Conservation (phyloP, 2,113 vertebrate species). For the Saguinus imperator region DNA sequence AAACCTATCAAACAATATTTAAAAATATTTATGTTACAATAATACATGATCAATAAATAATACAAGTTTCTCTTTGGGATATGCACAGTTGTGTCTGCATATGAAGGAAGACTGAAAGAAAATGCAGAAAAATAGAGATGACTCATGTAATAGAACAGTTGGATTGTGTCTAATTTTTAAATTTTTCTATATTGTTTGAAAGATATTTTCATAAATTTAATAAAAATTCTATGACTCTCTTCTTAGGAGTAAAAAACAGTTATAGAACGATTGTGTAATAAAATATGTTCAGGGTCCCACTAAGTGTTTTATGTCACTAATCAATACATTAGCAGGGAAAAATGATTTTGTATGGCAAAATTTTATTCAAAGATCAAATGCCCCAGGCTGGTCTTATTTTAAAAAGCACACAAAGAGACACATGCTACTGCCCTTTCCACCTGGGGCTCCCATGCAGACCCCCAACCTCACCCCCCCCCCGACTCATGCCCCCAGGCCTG, state of each 20-base stretch:
- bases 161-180: background rate
- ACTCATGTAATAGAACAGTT: background rate
- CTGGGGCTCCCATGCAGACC: too few relatives aligned
- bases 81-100: background rate
- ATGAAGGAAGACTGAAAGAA: background rate
- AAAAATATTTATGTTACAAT: background rate
- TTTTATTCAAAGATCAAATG: background rate
- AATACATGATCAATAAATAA: background rate
- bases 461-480: too few relatives aligned
- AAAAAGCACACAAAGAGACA: background rate
- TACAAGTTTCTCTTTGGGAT: background rate
- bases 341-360: background rate
- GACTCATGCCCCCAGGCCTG: too few relatives aligned
- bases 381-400: background rate
- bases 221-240: background rate
- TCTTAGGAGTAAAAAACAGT: background rate
- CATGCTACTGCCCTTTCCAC: too few relatives aligned
- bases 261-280: background rate
- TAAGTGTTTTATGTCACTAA: background rate
- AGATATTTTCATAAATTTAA: conserved; percentile 26
- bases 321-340: background rate
- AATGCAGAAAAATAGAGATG: background rate
- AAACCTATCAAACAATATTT: background rate
- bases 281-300: background rate
- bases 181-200: background rate